Evolutionary conservation across 2,797 vertebrate species (phyloP).

Genomic region (Gallinago nigripennis): DNA sequence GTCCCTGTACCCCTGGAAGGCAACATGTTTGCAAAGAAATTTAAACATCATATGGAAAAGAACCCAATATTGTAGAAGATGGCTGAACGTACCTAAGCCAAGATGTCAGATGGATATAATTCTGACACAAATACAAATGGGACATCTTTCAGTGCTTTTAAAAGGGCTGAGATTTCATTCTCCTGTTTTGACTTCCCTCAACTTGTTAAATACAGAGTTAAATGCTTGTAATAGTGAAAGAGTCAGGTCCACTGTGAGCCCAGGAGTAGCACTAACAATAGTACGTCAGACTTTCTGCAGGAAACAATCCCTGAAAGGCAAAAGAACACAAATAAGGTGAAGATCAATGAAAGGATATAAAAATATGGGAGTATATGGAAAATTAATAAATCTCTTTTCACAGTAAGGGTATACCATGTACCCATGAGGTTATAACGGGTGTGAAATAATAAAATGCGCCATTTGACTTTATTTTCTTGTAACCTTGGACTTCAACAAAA

Average conservation of each 20-base stretch:
- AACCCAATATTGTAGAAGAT: background rate
- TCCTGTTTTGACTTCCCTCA: background rate
- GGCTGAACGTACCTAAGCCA: background rate
- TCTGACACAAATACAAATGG: background rate
- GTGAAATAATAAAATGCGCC: constrained; percentile 62
- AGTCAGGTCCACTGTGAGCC: background rate
- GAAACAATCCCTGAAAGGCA: constrained; percentile 20
- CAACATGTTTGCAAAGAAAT: background rate
- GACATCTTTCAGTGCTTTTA: background rate
- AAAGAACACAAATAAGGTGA: constrained; percentile 6
- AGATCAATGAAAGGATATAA: background rate
- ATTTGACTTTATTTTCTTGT: constrained; percentile 69
- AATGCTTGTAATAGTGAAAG: background rate
- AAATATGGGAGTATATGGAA: background rate
- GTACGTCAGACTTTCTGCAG: background rate
- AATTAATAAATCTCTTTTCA: constrained; percentile 5
- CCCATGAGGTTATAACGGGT: background rate
- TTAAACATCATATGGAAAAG: background rate
- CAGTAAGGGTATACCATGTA: background rate
- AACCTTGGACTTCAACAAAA: constrained; percentile 54
- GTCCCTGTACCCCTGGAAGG: background rate
- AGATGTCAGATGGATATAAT: background rate
- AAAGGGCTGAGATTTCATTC: background rate
- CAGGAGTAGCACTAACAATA: background rate
- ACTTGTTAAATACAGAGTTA: background rate